Evolutionary conservation across 2,888 invertebrate genomes (phyloP).

Genomic region (Cheilosia vulpina): DNA sequence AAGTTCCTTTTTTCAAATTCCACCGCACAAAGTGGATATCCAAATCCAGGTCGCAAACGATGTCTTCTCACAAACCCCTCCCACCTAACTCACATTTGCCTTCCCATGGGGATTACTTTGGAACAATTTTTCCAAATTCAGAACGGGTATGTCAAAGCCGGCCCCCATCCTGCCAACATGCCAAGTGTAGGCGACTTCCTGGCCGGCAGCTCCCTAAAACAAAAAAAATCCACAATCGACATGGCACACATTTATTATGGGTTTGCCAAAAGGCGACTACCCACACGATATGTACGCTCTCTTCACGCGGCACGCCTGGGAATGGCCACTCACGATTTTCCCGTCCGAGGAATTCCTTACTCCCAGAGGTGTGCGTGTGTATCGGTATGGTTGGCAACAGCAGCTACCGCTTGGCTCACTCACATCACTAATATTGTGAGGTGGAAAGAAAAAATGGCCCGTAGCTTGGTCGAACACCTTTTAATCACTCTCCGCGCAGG

Average conservation of each 20-base stretch:
- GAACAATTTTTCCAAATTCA: too few relatives aligned
- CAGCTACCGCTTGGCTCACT: conserved; percentile 5
- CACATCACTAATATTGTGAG: neutral
- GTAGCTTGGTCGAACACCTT: conserved; percentile 15
- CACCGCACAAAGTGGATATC: too few relatives aligned
- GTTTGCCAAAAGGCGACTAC: conserved; percentile 1
- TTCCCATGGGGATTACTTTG: too few relatives aligned
- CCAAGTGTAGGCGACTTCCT: conserved; percentile 51
- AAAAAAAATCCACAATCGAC: conserved; percentile 38
- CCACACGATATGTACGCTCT: conserved; percentile 22
- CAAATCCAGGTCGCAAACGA: too few relatives aligned
- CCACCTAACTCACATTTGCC: too few relatives aligned
- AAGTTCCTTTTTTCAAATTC: too few relatives aligned
- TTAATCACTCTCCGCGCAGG: conserved; percentile 9
- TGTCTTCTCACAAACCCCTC: too few relatives aligned
- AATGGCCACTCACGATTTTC: conserved; percentile 41
- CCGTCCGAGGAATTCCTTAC: conserved; percentile 7
- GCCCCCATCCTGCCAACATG: neutral
- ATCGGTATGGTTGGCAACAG: conserved; percentile 12
- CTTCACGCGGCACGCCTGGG: conserved; percentile 5
- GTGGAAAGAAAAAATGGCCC: neutral
- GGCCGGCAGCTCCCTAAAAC: conserved; percentile 33
- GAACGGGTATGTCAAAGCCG: neutral
- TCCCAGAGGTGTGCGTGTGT: neutral
- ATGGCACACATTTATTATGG: conserved; percentile 52